These are phyloP conservation scores for Sebastes oblongus DNA, from an alignment of 2,797 vertebrate species.

Conservation along the genomic window DNA sequence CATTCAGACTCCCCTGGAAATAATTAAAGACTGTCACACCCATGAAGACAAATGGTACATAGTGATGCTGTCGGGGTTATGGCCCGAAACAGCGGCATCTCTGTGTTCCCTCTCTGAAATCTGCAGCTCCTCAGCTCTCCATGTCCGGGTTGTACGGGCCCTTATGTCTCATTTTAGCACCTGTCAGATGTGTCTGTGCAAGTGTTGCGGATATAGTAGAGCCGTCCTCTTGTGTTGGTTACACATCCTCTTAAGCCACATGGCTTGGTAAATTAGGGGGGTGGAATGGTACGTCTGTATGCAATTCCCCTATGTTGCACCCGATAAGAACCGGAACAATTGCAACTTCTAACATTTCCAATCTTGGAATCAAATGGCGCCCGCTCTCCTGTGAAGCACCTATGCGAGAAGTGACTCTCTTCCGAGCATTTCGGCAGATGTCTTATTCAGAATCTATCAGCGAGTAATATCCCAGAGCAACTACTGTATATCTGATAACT, in stretches of 20 bases:
- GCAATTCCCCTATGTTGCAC: conserved; percentile 36
- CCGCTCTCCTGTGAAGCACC: conserved; percentile 53
- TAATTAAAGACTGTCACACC: conserved; percentile 65
- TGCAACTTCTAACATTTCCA: conserved; percentile 53
- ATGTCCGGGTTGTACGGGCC: conserved; percentile 31
- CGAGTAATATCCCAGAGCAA: conserved; percentile 75
- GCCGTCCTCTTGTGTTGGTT: conserved; percentile 33
- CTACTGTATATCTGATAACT: conserved; percentile 78
- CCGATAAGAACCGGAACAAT: conserved; percentile 53
- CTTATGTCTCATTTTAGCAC: conserved; percentile 63
- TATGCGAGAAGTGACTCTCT: conserved; percentile 61
- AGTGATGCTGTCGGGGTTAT: conserved; percentile 35
- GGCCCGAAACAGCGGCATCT: conserved; percentile 19
- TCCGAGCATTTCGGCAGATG: conserved; percentile 68
- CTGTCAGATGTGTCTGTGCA: conserved; percentile 47
- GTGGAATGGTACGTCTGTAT: not conserved
- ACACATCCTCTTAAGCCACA: conserved; percentile 50
- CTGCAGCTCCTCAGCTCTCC: conserved; percentile 27
- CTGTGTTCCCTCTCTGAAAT: conserved; percentile 28
- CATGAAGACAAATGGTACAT: conserved; percentile 53
- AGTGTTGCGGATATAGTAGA: conserved; percentile 41
- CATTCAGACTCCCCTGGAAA: conserved; percentile 53
- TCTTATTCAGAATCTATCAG: conserved; percentile 78
- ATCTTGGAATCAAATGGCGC: conserved; percentile 61
- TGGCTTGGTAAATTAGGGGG: conserved; percentile 43